Evolutionary conservation across 2,797 vertebrate species (phyloP).

Genomic region (Sebastes steindachneri): DNA sequence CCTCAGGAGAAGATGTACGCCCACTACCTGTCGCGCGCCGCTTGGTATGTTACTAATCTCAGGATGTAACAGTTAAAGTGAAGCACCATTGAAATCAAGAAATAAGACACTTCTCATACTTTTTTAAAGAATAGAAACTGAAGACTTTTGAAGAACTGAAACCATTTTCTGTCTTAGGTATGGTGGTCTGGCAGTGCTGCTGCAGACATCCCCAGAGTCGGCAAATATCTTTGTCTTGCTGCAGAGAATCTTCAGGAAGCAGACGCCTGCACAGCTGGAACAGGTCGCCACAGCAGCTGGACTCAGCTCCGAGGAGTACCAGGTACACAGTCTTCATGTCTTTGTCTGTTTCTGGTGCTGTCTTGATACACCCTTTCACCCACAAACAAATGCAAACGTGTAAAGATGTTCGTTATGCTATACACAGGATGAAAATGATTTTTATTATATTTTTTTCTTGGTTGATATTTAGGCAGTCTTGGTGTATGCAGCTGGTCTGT

Average conservation of each 20-base stretch:
- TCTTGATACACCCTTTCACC: background rate
- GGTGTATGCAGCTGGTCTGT: constrained; percentile 91
- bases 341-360: background rate
- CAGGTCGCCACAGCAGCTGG: constrained; percentile 82
- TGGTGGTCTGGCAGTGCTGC: constrained; percentile 89
- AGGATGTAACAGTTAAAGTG: background rate
- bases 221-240: constrained; percentile 89
- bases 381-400: background rate
- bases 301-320: constrained; percentile 89
- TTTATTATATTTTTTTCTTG: background rate
- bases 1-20: constrained; percentile 89
- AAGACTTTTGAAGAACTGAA: background rate
- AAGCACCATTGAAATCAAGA: background rate
- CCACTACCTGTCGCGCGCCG: constrained; percentile 89
- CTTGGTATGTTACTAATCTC: constrained; percentile 83
- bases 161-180: constrained; percentile 57
- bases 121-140: background rate
- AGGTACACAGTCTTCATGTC: constrained; percentile 74
- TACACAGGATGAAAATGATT: background rate
- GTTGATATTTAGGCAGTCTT: constrained; percentile 85
- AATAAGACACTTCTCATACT: background rate
- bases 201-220: constrained; percentile 93
- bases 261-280: constrained; percentile 84
- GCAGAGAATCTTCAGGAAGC: constrained; percentile 88
- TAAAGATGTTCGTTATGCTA: background rate